Conservation (phyloP, 2,797 vertebrate genomes). For the Microchirus variegatus region DNA sequence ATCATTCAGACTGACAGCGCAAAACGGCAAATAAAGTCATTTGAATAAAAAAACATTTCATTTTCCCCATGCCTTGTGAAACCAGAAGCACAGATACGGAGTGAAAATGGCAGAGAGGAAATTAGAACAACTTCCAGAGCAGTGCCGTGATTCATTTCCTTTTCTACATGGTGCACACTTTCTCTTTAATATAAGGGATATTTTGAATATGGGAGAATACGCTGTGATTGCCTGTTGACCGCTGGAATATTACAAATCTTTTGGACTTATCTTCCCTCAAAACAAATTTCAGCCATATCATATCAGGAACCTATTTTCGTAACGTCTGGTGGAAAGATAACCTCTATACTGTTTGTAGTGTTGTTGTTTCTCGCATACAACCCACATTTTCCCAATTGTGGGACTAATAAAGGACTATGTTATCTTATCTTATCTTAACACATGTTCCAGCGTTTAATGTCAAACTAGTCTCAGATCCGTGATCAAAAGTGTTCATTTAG, state of each 20-base stretch:
- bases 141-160: background rate
- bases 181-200: slow-evolving; percentile 1
- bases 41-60: slow-evolving; percentile 77
- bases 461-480: no score
- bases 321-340: no score
- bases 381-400: no score
- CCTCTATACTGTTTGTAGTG: no score
- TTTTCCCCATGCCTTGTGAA: slow-evolving; percentile 79
- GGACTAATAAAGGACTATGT: no score
- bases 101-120: slow-evolving; percentile 12
- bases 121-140: slow-evolving; percentile 18
- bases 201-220: background rate
- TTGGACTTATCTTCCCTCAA: background rate
- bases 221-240: background rate
- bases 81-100: slow-evolving; percentile 54
- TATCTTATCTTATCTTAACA: no score
- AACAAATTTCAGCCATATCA: no score
- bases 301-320: no score
- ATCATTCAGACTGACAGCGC: slow-evolving; percentile 85
- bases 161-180: background rate
- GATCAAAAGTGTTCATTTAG: no score
- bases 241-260: background rate
- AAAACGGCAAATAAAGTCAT: slow-evolving; percentile 88
- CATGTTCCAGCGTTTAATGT: no score
- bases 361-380: no score